phyloP scores from a whole-genome alignment of 2,797 vertebrate genomes.

The Lates japonicus region DNA sequence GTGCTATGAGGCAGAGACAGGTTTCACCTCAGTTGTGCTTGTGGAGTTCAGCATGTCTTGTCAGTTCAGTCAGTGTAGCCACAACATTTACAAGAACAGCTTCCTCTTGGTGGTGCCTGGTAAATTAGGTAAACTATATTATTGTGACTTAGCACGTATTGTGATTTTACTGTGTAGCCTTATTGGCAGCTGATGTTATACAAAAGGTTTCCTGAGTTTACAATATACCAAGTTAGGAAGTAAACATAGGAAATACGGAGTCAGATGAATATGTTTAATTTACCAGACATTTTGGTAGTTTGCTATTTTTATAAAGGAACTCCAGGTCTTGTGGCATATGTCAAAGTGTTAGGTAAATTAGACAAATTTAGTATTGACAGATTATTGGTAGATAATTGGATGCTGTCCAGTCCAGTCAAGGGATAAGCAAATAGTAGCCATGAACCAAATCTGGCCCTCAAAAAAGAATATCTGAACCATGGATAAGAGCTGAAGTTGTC shows the following conservation, averaged over 20 bases:
- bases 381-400: not conserved
- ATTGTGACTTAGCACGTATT: not conserved
- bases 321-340: not conserved
- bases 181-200: not conserved
- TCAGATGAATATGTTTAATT: not conserved
- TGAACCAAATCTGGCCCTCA: too few relatives aligned
- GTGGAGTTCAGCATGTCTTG: not conserved
- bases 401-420: not conserved
- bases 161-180: not conserved
- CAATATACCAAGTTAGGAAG: not conserved
- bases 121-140: not conserved
- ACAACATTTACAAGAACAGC: not conserved
- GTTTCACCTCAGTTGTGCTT: conserved; percentile 17
- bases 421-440: not conserved
- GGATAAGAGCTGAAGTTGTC: too few relatives aligned
- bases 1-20: conserved; percentile 86
- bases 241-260: not conserved
- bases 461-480: too few relatives aligned
- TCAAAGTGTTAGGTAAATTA: not conserved
- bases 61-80: not conserved
- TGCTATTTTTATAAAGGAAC: not conserved
- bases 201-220: not conserved
- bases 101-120: not conserved
- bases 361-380: too few relatives aligned
- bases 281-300: not conserved